Base-by-base conservation (phyloP, 35 echinoderm and acorn worm genomes). In the Lytechinus variegatus region DNA sequence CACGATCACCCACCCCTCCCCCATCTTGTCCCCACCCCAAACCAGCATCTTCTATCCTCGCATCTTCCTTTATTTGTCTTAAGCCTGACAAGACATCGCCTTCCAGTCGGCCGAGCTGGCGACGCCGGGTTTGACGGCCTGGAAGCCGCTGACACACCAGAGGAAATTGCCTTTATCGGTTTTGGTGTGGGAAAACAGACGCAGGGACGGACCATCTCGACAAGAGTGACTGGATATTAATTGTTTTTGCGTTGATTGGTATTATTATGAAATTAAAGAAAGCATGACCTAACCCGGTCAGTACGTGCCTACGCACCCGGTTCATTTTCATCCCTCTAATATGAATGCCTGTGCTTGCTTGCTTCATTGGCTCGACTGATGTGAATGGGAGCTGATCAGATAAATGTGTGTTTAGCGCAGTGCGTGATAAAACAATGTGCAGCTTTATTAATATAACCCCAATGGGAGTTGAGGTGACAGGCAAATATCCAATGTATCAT, bases 151-250 rank as follows among this genome's bases (percentile, higher is more conserved):
- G 92, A 93, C 92, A 93, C 92, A 54, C 92, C 11, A 93, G 53
- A 93, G 92, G 92, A 93, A 93, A 93, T 93, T 93, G 92, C 92
- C 92, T 93, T 79, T 93, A 93, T 93, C 92, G 92, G 53, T 33
- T 55, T 10, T 27, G 92, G 92, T 93, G 92, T 93, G 52, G 91
- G 55, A 90, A 52, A 44, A 54, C 52, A 57, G 92, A 93, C 14
- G 92, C 11, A 57, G 92, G 92, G 53, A 93, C 9, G 92, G 92
- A 9, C 29, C 53, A 93, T 29, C 92, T 27, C 52, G 53, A 57
- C 29, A 52, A 54, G 52, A 93, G 27, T 33, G 52, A 93, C 53
- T 57, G 92, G 52, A 93, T 55, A 93, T 93, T 93, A 93, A 93
- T 93, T 93, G 92, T 93, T 93, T 93, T 93, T 90, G 28, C 92